Base-by-base conservation (phyloP, 2,888 invertebrate species). In the Melanostoma scalare region DNA sequence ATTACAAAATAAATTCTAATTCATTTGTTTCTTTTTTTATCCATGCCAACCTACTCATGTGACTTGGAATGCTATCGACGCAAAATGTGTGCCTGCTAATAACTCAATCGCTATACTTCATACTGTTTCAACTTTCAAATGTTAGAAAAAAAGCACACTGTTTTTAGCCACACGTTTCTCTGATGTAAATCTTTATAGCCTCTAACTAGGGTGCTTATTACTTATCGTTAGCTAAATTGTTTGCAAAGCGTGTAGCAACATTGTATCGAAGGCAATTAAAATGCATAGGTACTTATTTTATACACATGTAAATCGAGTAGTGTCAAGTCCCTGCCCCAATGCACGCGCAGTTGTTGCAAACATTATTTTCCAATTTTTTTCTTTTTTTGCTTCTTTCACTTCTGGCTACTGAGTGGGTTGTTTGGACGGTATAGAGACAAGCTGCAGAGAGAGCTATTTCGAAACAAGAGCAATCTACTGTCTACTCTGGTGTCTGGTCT, bases 291-390 rank as follows among this genome's bases (percentile, higher is more conserved):
- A 20, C 20, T 20, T 20, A 20, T 20, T 1, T 20, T 20, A 20
- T 20, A 20, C 20, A n/a, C 4, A 38, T 50, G 31, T 50, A 52
- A 4, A 9, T 48, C 48, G 52, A 42, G 8, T 20, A 42, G 33
- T 52, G 52, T 71, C 46, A 56, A 75, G 76, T 72, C 44, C 80
- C 81, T 81, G 81, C 81, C 81, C 71, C 77, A 81, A 81, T 77
- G 67, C 77, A 77, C 77, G 77, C 77, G 81, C 77, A 8, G 77
- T 81, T 81, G 67, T 56, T 77, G 55, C 67, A 42, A 81, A 58
- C 10, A 6, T 9, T 36, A 3, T 48, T 33, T 61, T 50, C n/a
- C 35, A 38, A 76, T 48, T 69, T 53, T 36, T 35, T 33, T 55
- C 53, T 35, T 46, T 52, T 55, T 63, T 4, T 44, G 0, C 8